phyloP scores from a whole-genome alignment of 2,797 vertebrate species.

The Euphonia xanthogaster region DNA sequence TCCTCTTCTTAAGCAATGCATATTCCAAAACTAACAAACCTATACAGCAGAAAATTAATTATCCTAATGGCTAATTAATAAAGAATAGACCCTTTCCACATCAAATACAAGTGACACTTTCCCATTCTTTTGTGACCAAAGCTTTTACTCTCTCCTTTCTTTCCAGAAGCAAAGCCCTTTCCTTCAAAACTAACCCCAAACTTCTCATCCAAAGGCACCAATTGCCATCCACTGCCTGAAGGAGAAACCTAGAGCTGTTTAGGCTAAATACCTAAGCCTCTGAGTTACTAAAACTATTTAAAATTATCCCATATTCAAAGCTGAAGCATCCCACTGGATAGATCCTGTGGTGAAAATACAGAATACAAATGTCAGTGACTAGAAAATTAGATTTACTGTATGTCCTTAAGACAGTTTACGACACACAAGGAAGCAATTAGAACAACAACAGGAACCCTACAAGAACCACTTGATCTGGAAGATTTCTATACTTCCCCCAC shows the following conservation, averaged over 20 bases:
- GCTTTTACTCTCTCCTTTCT: background rate
- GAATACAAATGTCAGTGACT: background rate
- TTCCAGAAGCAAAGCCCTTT: background rate
- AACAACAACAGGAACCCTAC: background rate
- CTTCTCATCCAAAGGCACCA: background rate
- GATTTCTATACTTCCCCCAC: background rate
- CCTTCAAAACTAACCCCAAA: background rate
- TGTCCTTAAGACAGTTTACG: background rate
- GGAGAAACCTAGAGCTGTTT: background rate
- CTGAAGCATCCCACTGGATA: background rate
- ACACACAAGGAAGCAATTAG: background rate
- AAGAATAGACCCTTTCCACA: background rate
- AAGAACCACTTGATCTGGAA: background rate
- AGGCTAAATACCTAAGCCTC: background rate
- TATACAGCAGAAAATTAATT: background rate
- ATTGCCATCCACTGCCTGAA: background rate
- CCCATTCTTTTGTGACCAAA: background rate
- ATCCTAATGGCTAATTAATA: background rate
- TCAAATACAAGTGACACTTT: background rate
- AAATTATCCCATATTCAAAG: background rate
- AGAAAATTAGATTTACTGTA: background rate
- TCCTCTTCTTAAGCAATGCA: background rate
- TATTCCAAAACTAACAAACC: background rate
- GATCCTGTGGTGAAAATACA: background rate
- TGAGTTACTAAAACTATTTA: background rate